Evolutionary conservation across 2,888 invertebrate genomes (phyloP).

Genomic region (Amphipoea lucens): DNA sequence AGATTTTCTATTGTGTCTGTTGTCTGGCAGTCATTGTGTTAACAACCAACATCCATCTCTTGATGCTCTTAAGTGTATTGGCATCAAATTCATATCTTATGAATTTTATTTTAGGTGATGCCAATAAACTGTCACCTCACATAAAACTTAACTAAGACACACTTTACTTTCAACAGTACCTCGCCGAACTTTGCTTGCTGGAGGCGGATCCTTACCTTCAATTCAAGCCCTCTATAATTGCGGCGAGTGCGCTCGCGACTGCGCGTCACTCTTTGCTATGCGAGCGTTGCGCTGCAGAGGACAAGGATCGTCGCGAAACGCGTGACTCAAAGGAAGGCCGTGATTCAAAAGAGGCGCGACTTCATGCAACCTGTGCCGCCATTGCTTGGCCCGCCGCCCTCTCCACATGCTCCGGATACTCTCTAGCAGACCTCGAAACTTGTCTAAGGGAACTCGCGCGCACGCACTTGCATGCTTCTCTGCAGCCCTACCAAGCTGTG

Average conservation of each 20-base stretch:
- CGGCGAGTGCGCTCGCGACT: conserved; percentile 94
- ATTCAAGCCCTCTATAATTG: conserved; percentile 95
- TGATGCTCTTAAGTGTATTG: background rate
- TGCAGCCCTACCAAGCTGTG: conserved; percentile 95
- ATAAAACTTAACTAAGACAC: background rate
- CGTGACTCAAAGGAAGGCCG: conserved; percentile 48
- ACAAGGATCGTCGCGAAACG: conserved; percentile 28
- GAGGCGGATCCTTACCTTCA: conserved; percentile 96
- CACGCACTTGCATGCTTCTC: conserved; percentile 92
- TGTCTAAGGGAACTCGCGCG: conserved; percentile 93
- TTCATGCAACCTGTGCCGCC: conserved; percentile 70
- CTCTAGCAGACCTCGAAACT: conserved; percentile 90
- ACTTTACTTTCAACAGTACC: conserved; percentile 90
- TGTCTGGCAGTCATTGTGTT: background rate
- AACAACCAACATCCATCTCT: background rate
- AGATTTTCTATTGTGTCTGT: no score
- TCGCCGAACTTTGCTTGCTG: conserved; percentile 95
- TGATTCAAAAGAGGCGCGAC: conserved; percentile 34
- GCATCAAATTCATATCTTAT: background rate
- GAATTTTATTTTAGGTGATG: background rate
- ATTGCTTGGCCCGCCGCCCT: conserved; percentile 93
- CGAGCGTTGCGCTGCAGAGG: conserved; percentile 73
- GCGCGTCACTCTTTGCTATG: conserved; percentile 93
- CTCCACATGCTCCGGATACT: conserved; percentile 92
- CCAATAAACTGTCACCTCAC: no score